phyloP scores from a whole-genome alignment of 1,140 invertebrate species.

The Leptestheria dahalacensis region DNA sequence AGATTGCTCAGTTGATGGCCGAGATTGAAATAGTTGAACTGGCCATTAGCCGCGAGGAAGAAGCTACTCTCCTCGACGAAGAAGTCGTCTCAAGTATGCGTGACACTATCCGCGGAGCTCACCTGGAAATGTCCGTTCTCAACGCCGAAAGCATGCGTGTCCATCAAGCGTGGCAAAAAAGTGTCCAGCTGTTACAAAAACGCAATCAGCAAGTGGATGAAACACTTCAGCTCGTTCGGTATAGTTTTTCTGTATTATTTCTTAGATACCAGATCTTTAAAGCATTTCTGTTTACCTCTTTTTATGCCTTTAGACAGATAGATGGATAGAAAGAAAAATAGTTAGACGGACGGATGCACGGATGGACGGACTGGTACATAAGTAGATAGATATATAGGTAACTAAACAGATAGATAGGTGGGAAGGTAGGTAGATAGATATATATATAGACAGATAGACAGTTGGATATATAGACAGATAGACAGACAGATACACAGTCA shows the following conservation, averaged over 20 bases:
- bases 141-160: conserved; percentile 6
- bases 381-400: too few relatives aligned
- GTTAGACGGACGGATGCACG: too few relatives aligned
- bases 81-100: not conserved
- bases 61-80: not conserved
- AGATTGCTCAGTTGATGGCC: conserved; percentile 6
- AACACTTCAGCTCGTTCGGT: not conserved
- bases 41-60: not conserved
- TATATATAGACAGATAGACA: too few relatives aligned
- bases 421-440: too few relatives aligned
- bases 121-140: not conserved
- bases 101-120: conserved; percentile 1
- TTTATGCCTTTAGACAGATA: too few relatives aligned
- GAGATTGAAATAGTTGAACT: not conserved
- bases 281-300: not conserved
- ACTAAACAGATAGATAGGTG: too few relatives aligned
- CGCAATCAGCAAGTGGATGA: not conserved
- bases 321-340: too few relatives aligned
- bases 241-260: not conserved
- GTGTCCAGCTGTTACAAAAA: not conserved
- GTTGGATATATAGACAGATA: too few relatives aligned
- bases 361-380: too few relatives aligned
- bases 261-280: not conserved
- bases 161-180: conserved; percentile 4
- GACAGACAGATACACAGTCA: too few relatives aligned